A percentile compares a stretch with the other conserved stretches of the same genome.
These are phyloP conservation scores for Dinothrombium tinctorium DNA, from an alignment of 1,140 invertebrate species.

Conservation along the genomic window DNA sequence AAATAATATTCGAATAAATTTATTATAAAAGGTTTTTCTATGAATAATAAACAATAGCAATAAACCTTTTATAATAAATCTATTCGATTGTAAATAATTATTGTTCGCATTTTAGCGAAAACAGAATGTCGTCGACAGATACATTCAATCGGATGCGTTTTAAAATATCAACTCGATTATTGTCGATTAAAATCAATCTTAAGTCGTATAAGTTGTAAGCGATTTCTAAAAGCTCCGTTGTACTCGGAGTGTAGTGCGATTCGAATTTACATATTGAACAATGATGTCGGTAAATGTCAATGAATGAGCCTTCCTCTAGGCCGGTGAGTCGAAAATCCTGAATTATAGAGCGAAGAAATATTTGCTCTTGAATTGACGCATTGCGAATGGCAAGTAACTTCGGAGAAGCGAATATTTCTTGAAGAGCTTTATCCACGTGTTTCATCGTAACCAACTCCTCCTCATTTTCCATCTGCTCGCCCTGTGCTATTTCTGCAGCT, in stretches of 20 bases:
- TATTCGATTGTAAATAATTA: no score
- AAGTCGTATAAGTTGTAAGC: constrained; percentile 33
- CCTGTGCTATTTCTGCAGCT: constrained; percentile 52
- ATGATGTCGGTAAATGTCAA: constrained; percentile 38
- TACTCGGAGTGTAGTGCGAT: constrained; percentile 29
- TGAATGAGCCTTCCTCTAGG: constrained; percentile 51
- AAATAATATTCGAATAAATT: no score
- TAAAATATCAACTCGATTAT: constrained; percentile 32
- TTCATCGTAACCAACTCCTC: constrained; percentile 34
- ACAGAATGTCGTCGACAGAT: constrained; percentile 61
- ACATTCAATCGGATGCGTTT: constrained; percentile 61
- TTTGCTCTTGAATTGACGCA: constrained; percentile 45
- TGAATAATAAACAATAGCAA: no score
- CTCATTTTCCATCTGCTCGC: constrained; percentile 10
- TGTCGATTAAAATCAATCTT: constrained; percentile 38
- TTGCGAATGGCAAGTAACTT: constrained; percentile 56
- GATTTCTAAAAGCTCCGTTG: constrained; percentile 26
- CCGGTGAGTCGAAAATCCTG: constrained; percentile 50
- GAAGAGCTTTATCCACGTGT: constrained; percentile 55
- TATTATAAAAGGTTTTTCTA: no score
- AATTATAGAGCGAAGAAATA: constrained; percentile 52
- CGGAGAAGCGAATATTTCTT: constrained; percentile 66
- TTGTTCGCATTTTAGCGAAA: constrained; percentile 40
- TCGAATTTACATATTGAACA: constrained; percentile 39
- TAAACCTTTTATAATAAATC: no score